Evolutionary conservation across 2,888 invertebrate species (phyloP), one percentile per base, ranked within the genome.

Genomic region (Nymphalis polychloros): DNA sequence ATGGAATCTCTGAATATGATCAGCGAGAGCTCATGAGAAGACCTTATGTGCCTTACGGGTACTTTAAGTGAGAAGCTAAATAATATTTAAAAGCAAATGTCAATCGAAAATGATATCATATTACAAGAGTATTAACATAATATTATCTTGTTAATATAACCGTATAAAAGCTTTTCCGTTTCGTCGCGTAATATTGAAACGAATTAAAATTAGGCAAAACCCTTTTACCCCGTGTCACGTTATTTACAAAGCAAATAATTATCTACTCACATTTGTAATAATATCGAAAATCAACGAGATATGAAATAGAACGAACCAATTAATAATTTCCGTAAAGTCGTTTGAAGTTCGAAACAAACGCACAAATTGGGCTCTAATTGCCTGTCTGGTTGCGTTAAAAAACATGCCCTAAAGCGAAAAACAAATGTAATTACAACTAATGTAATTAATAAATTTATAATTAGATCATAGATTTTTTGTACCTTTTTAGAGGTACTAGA

Each of bases 311-410:
- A 64, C 57, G 67, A 67, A 65, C 71, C 71, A 71, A 74, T 72
- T 74, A 74, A 70, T 73, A 67, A 67, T 49, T 68, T 68, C 59
- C 70, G 66, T 68, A 50, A 69, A 63, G 70, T 64, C 73, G 71
- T 74, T 74, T 74, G 73, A 74, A 73, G 72, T 74, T 63, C 73
- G 70, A 67, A 71, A 71, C 73, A 72, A 73, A 74, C 79, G 78
- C 78, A 79, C 76, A 80, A 80, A 81, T 79, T 79, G 75, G 75
- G 74, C 73, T 74, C 72, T 87, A 86, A 87, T 87, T 87, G 88
- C 81, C 80, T 82, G 79, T 76, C 77, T 79, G 80, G 73, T 80
- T 83, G 84, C 83, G 83, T 83, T 81, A 85, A 85, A 85, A 84
- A 80, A 84, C 83, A 76, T 76, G 70, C 70, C 76, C 69, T 76